Evolutionary conservation across 2,113 vertebrate genomes (phyloP), one percentile per base, ranked within the genome.

Genomic region (Antennarius striatus): DNA sequence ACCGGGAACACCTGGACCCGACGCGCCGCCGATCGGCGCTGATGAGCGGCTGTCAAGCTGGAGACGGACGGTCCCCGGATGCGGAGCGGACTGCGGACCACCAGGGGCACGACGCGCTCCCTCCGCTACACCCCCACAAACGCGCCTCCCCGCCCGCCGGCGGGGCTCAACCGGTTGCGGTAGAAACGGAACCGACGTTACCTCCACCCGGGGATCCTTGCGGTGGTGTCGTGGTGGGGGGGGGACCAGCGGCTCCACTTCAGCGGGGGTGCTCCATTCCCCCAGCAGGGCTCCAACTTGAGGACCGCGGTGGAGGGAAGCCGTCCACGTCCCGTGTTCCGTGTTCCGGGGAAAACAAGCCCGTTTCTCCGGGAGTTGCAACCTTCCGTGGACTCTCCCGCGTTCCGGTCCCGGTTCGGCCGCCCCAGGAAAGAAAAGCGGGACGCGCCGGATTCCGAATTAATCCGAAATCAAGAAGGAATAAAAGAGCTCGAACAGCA

Each of bases 221-320:
- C 10, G 13, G 11, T 13, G 12, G 45, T 14, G 13, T 5, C 3
- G 40, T 2, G 40, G 40, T 1, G 10, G 40, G 40, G 40, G 40
- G 49, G 16, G 68, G 63, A 22, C 74, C 64, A 29, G 71, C 62
- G 74, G 22, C 64, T 75, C 62, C 58, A 67, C 3, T 60, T 81
- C 15, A 76, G 50, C 58, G 78, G 62, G 72, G 68, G 72, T 89
- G 63, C 79, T 83, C 87, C 85, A 83, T 87, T 77, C 79, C 79
- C 22, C 68, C 75, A 74, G 73, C 72, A 66, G 64, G 82, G 22
- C 22, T 22, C 22, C 22, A 22, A 22, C 22, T 22, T 22, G 22
- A 22, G 22, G 2, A 22, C 22, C 22, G 22, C 22, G 22, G 22
- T 22, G 22, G 22, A 22, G 22, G 22, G 22, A 22, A 22, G 2